Evolutionary conservation across 2,113 vertebrate species (phyloP).

Genomic region (Podarcis cretensis): DNA sequence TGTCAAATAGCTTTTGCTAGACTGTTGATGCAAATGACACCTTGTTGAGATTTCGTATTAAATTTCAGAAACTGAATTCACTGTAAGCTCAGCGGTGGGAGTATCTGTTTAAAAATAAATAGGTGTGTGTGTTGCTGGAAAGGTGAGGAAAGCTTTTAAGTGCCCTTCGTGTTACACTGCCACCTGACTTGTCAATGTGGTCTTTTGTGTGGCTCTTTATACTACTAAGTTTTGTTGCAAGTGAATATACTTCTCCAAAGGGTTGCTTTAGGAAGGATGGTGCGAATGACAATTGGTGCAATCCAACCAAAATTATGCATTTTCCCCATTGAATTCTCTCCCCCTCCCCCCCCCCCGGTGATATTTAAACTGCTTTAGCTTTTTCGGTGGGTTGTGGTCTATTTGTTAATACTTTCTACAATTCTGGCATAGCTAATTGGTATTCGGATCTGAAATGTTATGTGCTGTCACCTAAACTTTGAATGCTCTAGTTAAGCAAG

Average conservation of each 20-base stretch:
- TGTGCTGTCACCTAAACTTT: neutral
- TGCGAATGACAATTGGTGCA: neutral
- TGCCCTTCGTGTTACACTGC: conserved; percentile 62
- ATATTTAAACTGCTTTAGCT: conserved; percentile 4
- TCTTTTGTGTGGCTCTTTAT: neutral
- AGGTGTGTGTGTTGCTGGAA: neutral
- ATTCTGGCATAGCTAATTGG: neutral
- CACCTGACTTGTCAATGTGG: neutral
- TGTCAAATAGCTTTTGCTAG: conserved; percentile 9
- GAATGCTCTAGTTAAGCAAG: neutral
- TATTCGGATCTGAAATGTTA: neutral
- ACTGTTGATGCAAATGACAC: conserved; percentile 26
- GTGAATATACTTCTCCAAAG: neutral
- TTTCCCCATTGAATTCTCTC: neutral
- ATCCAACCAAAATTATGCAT: neutral
- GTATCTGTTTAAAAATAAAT: conserved; percentile 51
- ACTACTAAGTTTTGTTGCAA: conserved; percentile 32
- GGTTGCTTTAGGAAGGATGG: conserved; percentile 8
- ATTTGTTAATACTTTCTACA: neutral
- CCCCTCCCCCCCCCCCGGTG: neutral
- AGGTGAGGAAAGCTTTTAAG: conserved; percentile 65
- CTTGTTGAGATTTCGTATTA: conserved; percentile 21
- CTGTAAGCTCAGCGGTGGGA: neutral
- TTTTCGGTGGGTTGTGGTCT: neutral
- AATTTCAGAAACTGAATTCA: conserved; percentile 2